Percentiles rank a stretch among this genome's conserved stretches.
Conservation (phyloP, 2,113 vertebrate genomes). For the Argyrosomus japonicus region DNA sequence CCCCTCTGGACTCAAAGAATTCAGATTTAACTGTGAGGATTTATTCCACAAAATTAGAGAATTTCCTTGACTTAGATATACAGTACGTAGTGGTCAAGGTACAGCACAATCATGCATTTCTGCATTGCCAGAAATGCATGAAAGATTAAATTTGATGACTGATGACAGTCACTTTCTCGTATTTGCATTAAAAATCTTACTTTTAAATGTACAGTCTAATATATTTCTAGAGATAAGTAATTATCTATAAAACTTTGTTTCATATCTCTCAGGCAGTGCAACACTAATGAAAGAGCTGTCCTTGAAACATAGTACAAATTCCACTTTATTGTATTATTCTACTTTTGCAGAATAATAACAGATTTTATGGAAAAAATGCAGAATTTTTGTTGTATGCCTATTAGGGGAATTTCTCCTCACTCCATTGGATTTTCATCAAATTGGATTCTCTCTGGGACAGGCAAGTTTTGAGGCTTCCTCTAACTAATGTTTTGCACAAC, state of each 20-base stretch:
- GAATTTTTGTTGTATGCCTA: conserved; percentile 13
- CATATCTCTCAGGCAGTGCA: conserved; percentile 47
- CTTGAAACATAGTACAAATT: conserved; percentile 37
- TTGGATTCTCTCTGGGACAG: conserved; percentile 43
- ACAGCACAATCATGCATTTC: conserved; percentile 28
- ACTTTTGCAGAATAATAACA: conserved; percentile 39
- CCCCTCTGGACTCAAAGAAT: not conserved
- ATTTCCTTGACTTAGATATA: not conserved
- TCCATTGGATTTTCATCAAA: conserved; percentile 56
- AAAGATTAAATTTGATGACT: conserved; percentile 9
- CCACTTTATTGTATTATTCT: conserved; percentile 16
- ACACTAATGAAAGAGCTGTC: conserved; percentile 22
- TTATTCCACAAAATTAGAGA: not conserved
- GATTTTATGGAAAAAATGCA: conserved; percentile 19
- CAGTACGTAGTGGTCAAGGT: not conserved
- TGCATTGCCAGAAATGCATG: conserved; percentile 47
- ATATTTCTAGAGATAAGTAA: conserved; percentile 37
- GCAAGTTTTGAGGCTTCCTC: conserved; percentile 43
- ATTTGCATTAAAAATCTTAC: conserved; percentile 17
- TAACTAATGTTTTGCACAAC: conserved; percentile 64
- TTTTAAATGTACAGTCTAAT: conserved; percentile 31
- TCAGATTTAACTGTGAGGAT: not conserved
- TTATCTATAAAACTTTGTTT: conserved; percentile 43
- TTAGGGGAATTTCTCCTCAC: conserved; percentile 42
- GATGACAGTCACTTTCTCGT: not conserved